Base-by-base conservation (phyloP, 2,113 vertebrate genomes). In the Ia io region DNA sequence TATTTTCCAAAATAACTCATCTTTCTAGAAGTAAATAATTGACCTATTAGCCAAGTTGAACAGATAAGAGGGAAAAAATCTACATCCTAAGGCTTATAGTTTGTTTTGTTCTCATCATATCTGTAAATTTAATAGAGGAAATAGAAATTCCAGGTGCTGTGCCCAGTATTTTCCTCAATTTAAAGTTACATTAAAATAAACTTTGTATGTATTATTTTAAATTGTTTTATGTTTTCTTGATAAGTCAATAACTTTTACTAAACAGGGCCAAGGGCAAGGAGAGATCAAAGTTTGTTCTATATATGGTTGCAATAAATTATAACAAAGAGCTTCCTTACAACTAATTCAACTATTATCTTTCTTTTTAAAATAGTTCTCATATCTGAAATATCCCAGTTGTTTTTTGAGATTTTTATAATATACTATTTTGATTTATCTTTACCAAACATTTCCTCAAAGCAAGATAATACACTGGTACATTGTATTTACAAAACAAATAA, bases 371-470 rank as follows among this genome's bases (percentile, higher is more conserved):
- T 49, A 47, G 5, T 40, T 61, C 87, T 96, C 61, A 94, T 3
- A 79, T 42, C 16, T 84, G 42, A 90, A 94, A 56, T 18, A 86
- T 44, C 2, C 5, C 9, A 83, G 17, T 42, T 20, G 9, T 2
- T 40, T 89, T 93, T 87, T 87, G 13, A 63, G 22, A 51, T 69
- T 86, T 84, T 11, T 56, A 69, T 44, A 79, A 61, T 3, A 13
- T 23, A 61, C 16, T 69, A 71, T 79, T 94, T 88, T 90, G 13
- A 83, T 89, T 92, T 65, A 73, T n/a, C 88, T 90, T 84, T 88
- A 74, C 13, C 40, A 78, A 91, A 18, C 32, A 69, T 61, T 83
- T n/a, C 30, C 18, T 93, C 14, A 74, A 40, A 87, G 30, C 14
- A 83, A 92, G 59, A 63, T 16, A 86, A 8, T 42, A 63, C 18